Evolutionary conservation across 1,140 invertebrate species (phyloP).

Genomic region (Trichogramma pretiosum): DNA sequence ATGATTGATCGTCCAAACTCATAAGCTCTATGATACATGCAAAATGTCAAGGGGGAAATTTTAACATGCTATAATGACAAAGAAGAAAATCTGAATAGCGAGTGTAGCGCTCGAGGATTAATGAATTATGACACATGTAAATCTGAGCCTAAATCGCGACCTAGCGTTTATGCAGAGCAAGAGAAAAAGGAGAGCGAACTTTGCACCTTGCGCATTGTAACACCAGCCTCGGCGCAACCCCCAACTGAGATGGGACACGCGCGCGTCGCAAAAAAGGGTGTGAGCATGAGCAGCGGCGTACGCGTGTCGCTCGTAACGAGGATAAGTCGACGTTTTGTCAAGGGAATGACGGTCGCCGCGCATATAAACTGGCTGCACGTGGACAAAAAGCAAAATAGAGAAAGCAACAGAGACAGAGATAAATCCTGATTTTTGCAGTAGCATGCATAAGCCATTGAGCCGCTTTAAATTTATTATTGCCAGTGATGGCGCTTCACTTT

Average conservation of each 20-base stretch:
- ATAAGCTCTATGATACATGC: no score
- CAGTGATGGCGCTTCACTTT: no score
- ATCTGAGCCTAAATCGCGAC: constrained; percentile 5
- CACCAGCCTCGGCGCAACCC: constrained; percentile 11
- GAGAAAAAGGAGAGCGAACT: constrained; percentile 10
- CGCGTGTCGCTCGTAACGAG: constrained; percentile 9
- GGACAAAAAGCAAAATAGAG: constrained; percentile 47
- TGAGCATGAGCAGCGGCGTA: not conserved
- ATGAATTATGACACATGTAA: constrained; percentile 23
- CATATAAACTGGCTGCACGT: constrained; percentile 36
- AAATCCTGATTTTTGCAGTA: constrained; percentile 46
- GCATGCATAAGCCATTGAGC: constrained; percentile 47
- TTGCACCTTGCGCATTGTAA: constrained; percentile 14
- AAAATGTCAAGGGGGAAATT: no score
- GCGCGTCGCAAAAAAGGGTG: constrained; percentile 14
- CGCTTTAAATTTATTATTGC: constrained; percentile 46
- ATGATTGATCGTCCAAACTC: constrained; percentile 7
- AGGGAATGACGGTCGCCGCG: not conserved
- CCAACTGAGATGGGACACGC: constrained; percentile 15
- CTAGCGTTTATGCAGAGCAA: no score
- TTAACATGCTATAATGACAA: not conserved
- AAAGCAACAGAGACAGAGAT: no score
- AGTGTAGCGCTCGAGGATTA: constrained; percentile 8
- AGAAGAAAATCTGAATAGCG: constrained; percentile 2
- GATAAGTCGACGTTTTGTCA: constrained; percentile 3